Evolutionary conservation across 1,140 invertebrate species (phyloP).

Genomic region (Heliothis virescens): DNA sequence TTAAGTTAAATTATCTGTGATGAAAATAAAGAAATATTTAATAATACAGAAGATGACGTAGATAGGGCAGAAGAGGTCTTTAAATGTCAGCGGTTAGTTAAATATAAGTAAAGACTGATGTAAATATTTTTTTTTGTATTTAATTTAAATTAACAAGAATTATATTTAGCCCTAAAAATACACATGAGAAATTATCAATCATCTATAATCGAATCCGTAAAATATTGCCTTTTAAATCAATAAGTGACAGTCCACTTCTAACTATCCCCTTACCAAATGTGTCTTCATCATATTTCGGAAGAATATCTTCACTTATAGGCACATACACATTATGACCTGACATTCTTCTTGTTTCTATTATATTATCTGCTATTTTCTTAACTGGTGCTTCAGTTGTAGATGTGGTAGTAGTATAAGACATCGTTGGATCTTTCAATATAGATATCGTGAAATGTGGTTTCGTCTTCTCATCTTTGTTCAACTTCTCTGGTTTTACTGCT

Average conservation of each 20-base stretch:
- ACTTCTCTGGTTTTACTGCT: background rate
- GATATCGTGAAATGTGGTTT: background rate
- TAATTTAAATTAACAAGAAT: no score
- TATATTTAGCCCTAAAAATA: background rate
- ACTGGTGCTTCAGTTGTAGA: background rate
- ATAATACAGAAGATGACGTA: no score
- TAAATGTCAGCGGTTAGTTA: no score
- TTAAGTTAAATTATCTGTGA: no score
- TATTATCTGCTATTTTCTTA: background rate
- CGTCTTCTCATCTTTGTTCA: background rate
- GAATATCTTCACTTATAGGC: constrained; percentile 26
- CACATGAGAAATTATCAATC: background rate
- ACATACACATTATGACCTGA: background rate
- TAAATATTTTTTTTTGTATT: no score
- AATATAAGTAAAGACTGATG: no score
- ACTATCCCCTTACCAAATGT: background rate
- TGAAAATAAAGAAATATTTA: no score
- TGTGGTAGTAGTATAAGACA: background rate
- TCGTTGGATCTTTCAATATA: background rate
- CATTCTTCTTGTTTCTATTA: constrained; percentile 4
- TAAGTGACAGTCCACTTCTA: background rate
- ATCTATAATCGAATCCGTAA: background rate
- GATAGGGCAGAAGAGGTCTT: no score
- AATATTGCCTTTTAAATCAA: constrained; percentile 13
- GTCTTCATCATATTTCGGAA: background rate